These are phyloP conservation scores for Choristoneura rosaceana DNA, from an alignment of 2,888 invertebrate species.

Conservation along the genomic window DNA sequence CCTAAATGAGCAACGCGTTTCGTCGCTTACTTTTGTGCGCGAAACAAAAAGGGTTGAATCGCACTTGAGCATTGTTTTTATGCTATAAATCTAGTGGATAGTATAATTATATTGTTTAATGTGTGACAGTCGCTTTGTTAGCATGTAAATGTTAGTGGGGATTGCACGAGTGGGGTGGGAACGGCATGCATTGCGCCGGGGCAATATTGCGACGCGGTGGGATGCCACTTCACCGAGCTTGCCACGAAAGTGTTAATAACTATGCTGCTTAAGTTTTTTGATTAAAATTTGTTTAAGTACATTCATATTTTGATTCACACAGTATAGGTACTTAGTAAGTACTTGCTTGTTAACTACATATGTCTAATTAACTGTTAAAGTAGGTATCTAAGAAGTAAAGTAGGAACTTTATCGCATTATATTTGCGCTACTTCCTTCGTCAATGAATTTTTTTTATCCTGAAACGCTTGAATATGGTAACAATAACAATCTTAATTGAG, in stretches of 20 bases:
- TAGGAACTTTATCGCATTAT: too few species aligned
- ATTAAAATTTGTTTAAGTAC: background rate
- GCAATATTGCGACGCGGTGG: constrained; percentile 75
- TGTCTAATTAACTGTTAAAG: too few species aligned
- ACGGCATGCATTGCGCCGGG: constrained; percentile 52
- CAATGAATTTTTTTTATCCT: too few species aligned
- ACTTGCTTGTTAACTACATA: too few species aligned
- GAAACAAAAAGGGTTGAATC: constrained; percentile 75
- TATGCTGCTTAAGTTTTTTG: background rate
- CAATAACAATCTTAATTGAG: too few species aligned
- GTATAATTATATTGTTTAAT: constrained; percentile 81
- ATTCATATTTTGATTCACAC: background rate
- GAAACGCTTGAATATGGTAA: too few species aligned
- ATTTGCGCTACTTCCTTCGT: too few species aligned
- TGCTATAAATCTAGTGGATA: constrained; percentile 80
- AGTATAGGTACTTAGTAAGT: too few species aligned
- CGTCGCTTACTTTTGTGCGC: constrained; percentile 57
- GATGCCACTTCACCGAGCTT: constrained; percentile 68
- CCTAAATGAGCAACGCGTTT: constrained; percentile 76
- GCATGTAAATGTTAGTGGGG: constrained; percentile 76
- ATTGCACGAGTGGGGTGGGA: constrained; percentile 76
- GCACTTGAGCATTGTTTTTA: constrained; percentile 76
- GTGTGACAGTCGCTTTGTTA: constrained; percentile 81
- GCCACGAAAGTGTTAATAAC: constrained; percentile 46
- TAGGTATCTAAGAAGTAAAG: too few species aligned